These are phyloP conservation scores for Sebastes jordani DNA, from an alignment of 2,797 vertebrate genomes.

Conservation along the genomic window DNA sequence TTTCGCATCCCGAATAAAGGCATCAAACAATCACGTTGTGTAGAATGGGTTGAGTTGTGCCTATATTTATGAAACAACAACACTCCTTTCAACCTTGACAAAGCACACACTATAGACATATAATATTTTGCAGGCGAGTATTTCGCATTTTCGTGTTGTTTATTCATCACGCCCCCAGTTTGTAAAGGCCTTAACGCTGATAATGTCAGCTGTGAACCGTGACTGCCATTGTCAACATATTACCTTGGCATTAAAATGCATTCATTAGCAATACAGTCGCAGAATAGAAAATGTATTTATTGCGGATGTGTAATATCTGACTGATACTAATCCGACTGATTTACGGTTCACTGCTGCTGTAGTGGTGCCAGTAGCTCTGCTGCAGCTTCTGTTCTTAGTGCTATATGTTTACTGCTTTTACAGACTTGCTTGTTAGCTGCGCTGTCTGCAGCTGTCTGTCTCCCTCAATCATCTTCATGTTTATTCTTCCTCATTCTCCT, in stretches of 20 bases:
- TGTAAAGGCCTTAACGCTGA: background rate
- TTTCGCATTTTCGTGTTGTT: no score
- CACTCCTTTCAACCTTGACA: no score
- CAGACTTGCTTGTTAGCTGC: constrained; percentile 6
- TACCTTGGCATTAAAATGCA: background rate
- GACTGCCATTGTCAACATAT: background rate
- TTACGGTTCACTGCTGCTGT: background rate
- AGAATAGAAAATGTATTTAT: background rate
- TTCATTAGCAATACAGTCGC: background rate
- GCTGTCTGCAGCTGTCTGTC: background rate
- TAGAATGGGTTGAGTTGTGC: no score
- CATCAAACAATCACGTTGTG: no score
- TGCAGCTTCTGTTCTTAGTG: background rate
- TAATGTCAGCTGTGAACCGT: background rate
- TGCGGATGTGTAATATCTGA: background rate
- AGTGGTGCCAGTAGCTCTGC: background rate
- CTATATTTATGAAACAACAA: no score
- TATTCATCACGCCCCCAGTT: no score
- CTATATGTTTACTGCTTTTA: background rate
- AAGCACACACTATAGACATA: no score
- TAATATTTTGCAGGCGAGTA: no score
- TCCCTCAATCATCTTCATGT: constrained; percentile 23
- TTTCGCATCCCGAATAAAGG: no score
- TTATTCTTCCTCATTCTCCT: constrained; percentile 6
- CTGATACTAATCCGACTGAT: background rate